Base-by-base conservation (phyloP, 2,797 vertebrate species). In the Tarsius wallacei region DNA sequence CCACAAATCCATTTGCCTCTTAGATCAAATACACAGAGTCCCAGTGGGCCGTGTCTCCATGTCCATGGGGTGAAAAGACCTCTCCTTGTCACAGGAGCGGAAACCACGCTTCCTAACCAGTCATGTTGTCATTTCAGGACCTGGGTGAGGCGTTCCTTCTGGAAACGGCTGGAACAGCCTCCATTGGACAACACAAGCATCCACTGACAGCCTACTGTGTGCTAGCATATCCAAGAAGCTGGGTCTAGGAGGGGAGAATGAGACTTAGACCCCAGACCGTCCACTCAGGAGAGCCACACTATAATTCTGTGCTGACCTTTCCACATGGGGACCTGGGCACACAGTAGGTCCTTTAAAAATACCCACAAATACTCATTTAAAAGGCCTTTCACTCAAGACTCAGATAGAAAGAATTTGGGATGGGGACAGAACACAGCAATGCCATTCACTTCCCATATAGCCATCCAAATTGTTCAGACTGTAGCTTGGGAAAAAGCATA, bases 121-220 rank as follows among this genome's bases (percentile, higher is more conserved):
- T 24, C 0, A 0, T 0, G 15, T 11, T 28, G 24, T 51, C 31
- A 3, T 59, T 61, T 82, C 49, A 21, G 0, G 11, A 17, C 81
- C 81, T 4, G 1, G n/a, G 22, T 12, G 55, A 64, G 82, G 28
- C 57, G 4, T 22, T 2, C 4, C 7, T 49, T 64, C 7, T 3
- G 22, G 0, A 36, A 12, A 64, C 0, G 5, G 26, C n/a, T 17
- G 6, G 6, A 19, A 53, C 51, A 7, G 33, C 22, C 70, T 73
- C 59, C 24, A 9, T 5, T 15, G 63, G 33, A 19, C 33, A 53
- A 6, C 26, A 28, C 19, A 12, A 17, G 33, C 12, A 0, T 28
- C 80, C 31, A 11, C 74, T 1, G 61, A 49, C 47, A 28, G 31
- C 53, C 73, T 36, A 5, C 61, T 36, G 1, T 2, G 11, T 47